Base-by-base conservation (phyloP, 2,113 vertebrate genomes). In the Ageneiosus marmoratus region DNA sequence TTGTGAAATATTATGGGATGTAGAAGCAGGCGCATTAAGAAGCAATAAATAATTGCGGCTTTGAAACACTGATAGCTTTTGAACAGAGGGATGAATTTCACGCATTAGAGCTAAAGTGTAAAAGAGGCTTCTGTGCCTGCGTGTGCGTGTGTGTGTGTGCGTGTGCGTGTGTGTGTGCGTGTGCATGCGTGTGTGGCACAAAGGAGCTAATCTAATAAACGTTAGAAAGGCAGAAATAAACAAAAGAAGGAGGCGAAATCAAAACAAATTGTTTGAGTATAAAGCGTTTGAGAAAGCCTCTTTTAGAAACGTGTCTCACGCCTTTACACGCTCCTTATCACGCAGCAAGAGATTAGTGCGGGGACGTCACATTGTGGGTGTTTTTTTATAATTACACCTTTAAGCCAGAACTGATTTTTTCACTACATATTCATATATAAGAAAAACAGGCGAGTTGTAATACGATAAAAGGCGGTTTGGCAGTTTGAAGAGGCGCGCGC, bases 301-400 rank as follows among this genome's bases (percentile, higher is more conserved):
- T 98, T 41, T 41, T 95, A 97, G 95, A 97, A 16, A 95, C 93
- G n/a, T 41, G 94, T 92, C 94, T 93, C 95, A 95, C 94, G 94
- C 95, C 96, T 97, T 97, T 97, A 97, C 97, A 97, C 96, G 94
- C 46, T 46, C 32, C 62, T 94, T 97, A 97, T 96, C 96, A 97
- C 97, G 96, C 97, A 95, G 94, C 91, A n/a, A 90, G 92, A 97
- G 97, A 98, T 98, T 97, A 98, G 96, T 92, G 95, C 96, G 94
- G 62, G 94, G 95, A 95, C 96, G 95, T 97, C 94, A 94, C 95
- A 95, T 97, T 95, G 96, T 97, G 95, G 97, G 96, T 95, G 96
- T 96, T 96, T 96, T 96, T 98, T 98, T 97, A 98, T 99, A 99
- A 98, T 99, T 98, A 98, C 97, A 98, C 97, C 97, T 99, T 98